Conservation (phyloP, 2,888 invertebrate species). For the Alentia gelatinosa region DNA sequence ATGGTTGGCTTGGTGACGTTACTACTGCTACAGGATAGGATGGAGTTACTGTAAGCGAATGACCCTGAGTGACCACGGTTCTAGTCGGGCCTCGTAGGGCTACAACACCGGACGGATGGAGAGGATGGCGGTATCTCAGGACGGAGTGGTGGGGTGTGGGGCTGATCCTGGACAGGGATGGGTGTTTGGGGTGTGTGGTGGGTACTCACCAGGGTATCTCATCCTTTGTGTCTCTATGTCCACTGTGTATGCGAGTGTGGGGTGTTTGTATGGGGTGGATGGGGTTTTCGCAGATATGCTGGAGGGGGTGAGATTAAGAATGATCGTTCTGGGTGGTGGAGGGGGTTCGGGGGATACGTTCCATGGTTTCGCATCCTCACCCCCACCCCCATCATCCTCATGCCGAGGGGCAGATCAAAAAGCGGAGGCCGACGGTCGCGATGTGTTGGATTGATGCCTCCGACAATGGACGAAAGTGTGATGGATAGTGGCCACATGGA, state of each 20-base stretch:
- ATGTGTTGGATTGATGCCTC: conserved; percentile 25
- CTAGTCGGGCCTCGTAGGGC: too few relatives aligned
- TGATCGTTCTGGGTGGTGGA: background rate
- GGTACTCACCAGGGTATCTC: background rate
- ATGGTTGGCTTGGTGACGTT: too few relatives aligned
- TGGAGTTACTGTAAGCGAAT: too few relatives aligned
- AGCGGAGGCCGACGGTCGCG: background rate
- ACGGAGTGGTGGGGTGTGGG: background rate
- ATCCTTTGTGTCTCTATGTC: background rate
- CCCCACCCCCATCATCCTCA: background rate
- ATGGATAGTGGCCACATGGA: conserved; percentile 38
- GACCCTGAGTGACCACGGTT: too few relatives aligned
- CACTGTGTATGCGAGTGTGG: background rate
- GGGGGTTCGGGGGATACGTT: background rate
- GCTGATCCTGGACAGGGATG: background rate
- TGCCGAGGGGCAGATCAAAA: background rate
- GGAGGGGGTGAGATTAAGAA: background rate
- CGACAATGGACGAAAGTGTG: conserved; percentile 42
- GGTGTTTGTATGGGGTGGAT: background rate
- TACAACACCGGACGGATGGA: too few relatives aligned
- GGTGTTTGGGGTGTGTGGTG: background rate
- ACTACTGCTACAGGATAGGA: too few relatives aligned
- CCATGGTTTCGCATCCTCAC: background rate
- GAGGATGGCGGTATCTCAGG: background rate
- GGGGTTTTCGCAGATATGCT: background rate